Conservation (phyloP, 2,797 vertebrate genomes). For the Sylvia borin region DNA sequence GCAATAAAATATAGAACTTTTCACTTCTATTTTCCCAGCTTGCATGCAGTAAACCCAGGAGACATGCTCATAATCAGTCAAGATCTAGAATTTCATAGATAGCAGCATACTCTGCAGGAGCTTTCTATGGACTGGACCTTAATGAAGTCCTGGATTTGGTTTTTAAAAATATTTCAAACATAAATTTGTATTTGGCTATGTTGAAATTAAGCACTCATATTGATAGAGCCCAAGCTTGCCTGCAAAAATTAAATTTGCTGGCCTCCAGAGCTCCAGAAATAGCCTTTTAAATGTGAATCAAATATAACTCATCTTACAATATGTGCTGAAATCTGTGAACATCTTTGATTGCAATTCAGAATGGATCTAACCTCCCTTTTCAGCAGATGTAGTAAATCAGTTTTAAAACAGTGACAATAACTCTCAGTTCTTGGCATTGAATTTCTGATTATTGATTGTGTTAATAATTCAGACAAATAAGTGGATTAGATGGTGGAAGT, state of each 20-base stretch:
- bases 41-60: constrained; percentile 9
- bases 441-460: neutral
- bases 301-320: neutral
- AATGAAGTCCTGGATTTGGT: neutral
- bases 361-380: neutral
- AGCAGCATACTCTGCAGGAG: neutral
- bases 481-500: accelerated
- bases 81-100: neutral
- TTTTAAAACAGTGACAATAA: neutral
- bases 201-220: neutral
- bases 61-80: neutral
- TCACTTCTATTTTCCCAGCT: constrained; percentile 23
- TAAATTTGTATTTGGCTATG: neutral
- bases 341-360: neutral
- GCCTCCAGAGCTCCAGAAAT: neutral
- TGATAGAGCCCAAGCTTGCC: neutral
- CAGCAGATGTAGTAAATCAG: neutral
- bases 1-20: constrained; percentile 27
- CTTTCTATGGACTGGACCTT: neutral
- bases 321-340: neutral
- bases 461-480: neutral
- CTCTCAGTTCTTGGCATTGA: neutral
- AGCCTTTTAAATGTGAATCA: neutral
- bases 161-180: neutral
- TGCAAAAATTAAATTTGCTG: neutral